A percentile compares a stretch with the other conserved stretches of the same genome.
phyloP scores from a whole-genome alignment of 2,888 invertebrate genomes.

The Drosophila flavopinicola region DNA sequence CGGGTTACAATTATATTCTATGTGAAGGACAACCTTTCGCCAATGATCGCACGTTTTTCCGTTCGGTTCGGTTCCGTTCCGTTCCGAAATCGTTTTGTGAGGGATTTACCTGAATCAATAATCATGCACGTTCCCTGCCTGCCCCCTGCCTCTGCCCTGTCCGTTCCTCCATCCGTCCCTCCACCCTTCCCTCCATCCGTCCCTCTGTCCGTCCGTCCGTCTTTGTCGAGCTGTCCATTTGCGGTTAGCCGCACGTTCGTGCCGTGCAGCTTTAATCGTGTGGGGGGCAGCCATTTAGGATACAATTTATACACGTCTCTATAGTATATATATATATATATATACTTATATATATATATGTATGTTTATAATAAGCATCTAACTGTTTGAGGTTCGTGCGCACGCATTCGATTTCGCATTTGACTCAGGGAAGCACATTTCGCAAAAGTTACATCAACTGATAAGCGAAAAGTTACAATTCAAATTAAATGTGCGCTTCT shows the following conservation, averaged over 20 bases:
- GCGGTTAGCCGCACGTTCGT: conserved; percentile 65
- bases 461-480: no score
- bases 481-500: no score
- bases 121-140: conserved; percentile 30
- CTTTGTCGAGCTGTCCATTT: conserved; percentile 45
- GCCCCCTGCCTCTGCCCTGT: neutral
- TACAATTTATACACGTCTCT: conserved; percentile 53
- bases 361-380: conserved; percentile 19
- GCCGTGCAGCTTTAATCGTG: conserved; percentile 65
- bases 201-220: neutral
- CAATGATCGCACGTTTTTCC: conserved; percentile 43
- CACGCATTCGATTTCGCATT: conserved; percentile 32
- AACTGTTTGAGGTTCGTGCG: conserved; percentile 50
- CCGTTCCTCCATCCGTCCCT: neutral
- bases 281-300: conserved; percentile 62
- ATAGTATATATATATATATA: conserved; percentile 1
- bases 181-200: neutral
- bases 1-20: conserved; percentile 14
- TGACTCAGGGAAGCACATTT: conserved; percentile 9
- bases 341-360: neutral
- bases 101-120: conserved; percentile 77
- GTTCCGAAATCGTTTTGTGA: conserved; percentile 36
- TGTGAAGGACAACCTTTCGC: conserved; percentile 63
- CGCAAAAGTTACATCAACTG: no score
- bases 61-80: conserved; percentile 13